These are phyloP conservation scores for Osmoderma eremita DNA, from an alignment of 2,888 invertebrate species.

Conservation along the genomic window DNA sequence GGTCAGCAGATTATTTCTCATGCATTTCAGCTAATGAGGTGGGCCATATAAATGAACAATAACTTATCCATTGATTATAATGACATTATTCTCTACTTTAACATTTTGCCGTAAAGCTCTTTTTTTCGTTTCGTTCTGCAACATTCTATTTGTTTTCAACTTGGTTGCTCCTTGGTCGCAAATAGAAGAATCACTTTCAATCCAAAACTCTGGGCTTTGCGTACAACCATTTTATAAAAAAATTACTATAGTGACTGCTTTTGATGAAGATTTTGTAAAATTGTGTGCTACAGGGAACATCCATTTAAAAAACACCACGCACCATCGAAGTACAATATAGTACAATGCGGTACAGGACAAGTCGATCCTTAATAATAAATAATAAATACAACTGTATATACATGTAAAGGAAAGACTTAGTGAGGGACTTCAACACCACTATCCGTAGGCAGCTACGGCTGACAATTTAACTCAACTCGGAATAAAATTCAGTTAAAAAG, in stretches of 20 bases:
- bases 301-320: slow-evolving; percentile 3
- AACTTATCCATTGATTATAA: slow-evolving; percentile 12
- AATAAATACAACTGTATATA: no score
- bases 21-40: slow-evolving; percentile 43
- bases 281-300: neutral
- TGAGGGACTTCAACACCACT: no score
- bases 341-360: no score
- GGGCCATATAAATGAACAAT: slow-evolving; percentile 42
- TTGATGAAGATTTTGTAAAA: neutral
- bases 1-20: slow-evolving; percentile 44
- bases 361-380: no score
- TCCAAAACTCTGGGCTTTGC: neutral
- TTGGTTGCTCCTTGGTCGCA: slow-evolving; percentile 20
- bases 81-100: neutral
- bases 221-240: neutral
- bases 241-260: neutral
- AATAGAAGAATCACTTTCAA: neutral
- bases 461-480: no score
- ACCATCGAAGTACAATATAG: no score
- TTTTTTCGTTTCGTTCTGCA: neutral
- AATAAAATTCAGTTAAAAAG: no score
- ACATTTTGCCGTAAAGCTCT: neutral
- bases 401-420: no score
- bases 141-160: neutral
- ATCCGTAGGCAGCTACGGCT: no score